Percentiles rank a stretch among this genome's conserved stretches.
phyloP scores from a whole-genome alignment of 2,797 vertebrate species.

The Betta splendens region DNA sequence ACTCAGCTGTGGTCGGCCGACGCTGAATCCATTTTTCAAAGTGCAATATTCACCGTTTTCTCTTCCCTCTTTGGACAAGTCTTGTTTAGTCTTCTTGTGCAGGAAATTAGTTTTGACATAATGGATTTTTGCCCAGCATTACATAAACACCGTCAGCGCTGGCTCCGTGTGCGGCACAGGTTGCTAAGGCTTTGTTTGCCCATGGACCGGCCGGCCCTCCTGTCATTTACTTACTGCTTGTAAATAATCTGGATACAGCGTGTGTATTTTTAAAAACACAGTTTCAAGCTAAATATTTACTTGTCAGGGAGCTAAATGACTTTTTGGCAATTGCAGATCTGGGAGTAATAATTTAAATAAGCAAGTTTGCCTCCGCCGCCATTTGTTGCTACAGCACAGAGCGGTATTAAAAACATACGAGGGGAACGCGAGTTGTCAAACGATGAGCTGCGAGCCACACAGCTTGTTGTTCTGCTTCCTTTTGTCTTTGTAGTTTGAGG shows the following conservation, averaged over 20 bases:
- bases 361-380: neutral
- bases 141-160: constrained; percentile 72
- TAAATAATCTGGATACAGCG: constrained; percentile 60
- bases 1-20: constrained; percentile 71
- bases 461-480: constrained; percentile 28
- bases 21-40: constrained; percentile 77
- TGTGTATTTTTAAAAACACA: constrained; percentile 10
- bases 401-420: constrained; percentile 14
- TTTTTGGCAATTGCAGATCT: constrained; percentile 12
- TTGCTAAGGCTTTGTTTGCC: constrained; percentile 70
- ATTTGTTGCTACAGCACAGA: constrained; percentile 10
- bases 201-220: constrained; percentile 51
- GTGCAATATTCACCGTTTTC: constrained; percentile 80
- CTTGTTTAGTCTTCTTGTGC: constrained; percentile 79
- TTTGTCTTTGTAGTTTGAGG: constrained; percentile 42
- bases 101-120: constrained; percentile 88
- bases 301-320: constrained; percentile 4
- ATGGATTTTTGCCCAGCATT: constrained; percentile 82
- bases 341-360: constrained; percentile 13
- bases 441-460: constrained; percentile 14
- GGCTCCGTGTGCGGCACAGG: constrained; percentile 55
- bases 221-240: constrained; percentile 61
- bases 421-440: constrained; percentile 24
- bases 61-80: constrained; percentile 73
- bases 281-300: constrained; percentile 37